Percentiles rank a stretch among this genome's conserved stretches.
Evolutionary conservation across 2,113 vertebrate genomes (phyloP).

Genomic region (Ameiurus melas): DNA sequence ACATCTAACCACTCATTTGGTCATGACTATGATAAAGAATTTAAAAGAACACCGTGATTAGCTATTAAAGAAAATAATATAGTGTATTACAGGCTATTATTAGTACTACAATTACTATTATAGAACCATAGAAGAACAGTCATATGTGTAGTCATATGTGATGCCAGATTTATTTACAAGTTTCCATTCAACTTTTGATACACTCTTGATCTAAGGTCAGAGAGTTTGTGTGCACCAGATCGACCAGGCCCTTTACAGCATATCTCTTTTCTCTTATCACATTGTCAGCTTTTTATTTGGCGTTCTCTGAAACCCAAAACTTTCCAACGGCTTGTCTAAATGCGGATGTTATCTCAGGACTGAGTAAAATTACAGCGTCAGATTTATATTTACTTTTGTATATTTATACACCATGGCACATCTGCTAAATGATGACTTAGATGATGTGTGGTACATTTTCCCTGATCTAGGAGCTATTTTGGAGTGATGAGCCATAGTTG

Average conservation of each 20-base stretch:
- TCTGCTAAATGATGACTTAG: slow-evolving; percentile 46
- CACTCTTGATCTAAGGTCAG: not conserved
- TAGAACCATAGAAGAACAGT: not conserved
- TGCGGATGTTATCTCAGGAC: slow-evolving; percentile 45
- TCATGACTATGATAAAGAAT: slow-evolving; percentile 37
- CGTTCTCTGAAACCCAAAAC: slow-evolving; percentile 43
- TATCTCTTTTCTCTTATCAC: slow-evolving; percentile 42
- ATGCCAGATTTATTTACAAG: not conserved
- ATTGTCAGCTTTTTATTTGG: slow-evolving; percentile 50
- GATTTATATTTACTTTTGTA: slow-evolving; percentile 46
- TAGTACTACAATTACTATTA: not conserved
- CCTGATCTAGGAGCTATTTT: slow-evolving; percentile 58
- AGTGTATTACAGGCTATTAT: not conserved
- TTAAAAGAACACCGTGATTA: not conserved
- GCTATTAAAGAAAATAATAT: not conserved
- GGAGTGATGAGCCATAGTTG: slow-evolving; percentile 40
- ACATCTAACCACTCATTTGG: not conserved
- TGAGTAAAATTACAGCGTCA: slow-evolving; percentile 49
- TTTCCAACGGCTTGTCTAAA: slow-evolving; percentile 42
- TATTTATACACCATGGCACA: slow-evolving; percentile 24
- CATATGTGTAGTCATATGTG: not conserved
- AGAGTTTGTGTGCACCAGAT: slow-evolving; percentile 15
- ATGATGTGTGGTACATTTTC: slow-evolving; percentile 43
- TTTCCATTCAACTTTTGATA: not conserved
- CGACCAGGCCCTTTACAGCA: slow-evolving; percentile 26